These are phyloP conservation scores for Trichogramma dendrolimi DNA, from an alignment of 2,888 invertebrate species.

Conservation along the genomic window DNA sequence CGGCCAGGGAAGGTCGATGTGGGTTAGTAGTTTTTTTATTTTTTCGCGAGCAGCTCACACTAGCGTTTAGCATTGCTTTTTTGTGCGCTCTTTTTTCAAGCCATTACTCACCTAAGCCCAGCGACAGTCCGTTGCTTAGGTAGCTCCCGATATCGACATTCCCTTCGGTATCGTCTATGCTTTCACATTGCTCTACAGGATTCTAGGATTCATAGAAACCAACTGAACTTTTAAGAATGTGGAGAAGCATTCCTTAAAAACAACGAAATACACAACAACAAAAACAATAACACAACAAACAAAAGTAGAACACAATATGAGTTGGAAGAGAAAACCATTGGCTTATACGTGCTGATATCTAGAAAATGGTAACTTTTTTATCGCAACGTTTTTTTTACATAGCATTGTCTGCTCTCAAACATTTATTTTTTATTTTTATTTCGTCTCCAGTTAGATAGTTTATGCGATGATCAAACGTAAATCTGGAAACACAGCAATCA, in stretches of 20 bases:
- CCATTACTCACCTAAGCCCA: slow-evolving; percentile 51
- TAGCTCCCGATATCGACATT: slow-evolving; percentile 45
- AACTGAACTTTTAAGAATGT: slow-evolving; percentile 46
- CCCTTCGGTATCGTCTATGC: slow-evolving; percentile 48
- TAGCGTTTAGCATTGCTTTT: not conserved
- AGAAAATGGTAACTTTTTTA: slow-evolving; percentile 31
- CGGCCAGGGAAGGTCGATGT: slow-evolving; percentile 25
- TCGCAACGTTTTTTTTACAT: slow-evolving; percentile 41
- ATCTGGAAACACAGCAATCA: slow-evolving; percentile 52
- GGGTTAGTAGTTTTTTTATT: slow-evolving; percentile 20
- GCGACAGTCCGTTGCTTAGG: slow-evolving; percentile 48
- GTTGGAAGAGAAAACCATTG: slow-evolving; percentile 29
- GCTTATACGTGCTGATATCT: not conserved
- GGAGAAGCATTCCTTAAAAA: slow-evolving; percentile 42
- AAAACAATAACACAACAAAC: slow-evolving; percentile 36
- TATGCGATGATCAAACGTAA: slow-evolving; percentile 47
- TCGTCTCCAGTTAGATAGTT: slow-evolving; percentile 26
- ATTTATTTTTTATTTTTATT: slow-evolving; percentile 18
- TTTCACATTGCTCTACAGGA: slow-evolving; percentile 49
- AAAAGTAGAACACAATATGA: slow-evolving; percentile 32
- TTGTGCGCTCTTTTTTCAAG: slow-evolving; percentile 9
- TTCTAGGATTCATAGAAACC: slow-evolving; percentile 48
- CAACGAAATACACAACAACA: slow-evolving; percentile 36
- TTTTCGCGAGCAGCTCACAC: not conserved
- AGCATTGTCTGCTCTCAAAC: slow-evolving; percentile 19